phyloP scores from a whole-genome alignment of 2,888 invertebrate species.

The Hydraecia micacea region DNA sequence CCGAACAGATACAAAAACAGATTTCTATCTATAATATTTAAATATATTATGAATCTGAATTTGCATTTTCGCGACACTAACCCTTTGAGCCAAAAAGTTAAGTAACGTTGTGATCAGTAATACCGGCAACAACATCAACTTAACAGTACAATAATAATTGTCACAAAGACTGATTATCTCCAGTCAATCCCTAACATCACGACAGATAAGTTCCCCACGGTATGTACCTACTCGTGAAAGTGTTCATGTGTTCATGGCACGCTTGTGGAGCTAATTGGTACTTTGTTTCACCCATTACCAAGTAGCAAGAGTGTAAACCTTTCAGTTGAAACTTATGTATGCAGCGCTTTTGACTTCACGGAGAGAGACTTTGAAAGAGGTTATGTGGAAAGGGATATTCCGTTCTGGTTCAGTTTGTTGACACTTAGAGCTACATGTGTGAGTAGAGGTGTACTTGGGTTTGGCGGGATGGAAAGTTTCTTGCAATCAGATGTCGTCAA shows the following conservation, averaged over 20 bases:
- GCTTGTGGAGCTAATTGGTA: constrained; percentile 48
- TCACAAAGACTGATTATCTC: background rate
- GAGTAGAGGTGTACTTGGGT: background rate
- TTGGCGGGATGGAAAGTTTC: background rate
- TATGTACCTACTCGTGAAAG: constrained; percentile 12
- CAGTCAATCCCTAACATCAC: background rate
- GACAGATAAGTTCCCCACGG: background rate
- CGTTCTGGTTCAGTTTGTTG: background rate
- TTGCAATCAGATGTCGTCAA: background rate
- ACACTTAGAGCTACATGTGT: background rate
- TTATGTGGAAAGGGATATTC: background rate
- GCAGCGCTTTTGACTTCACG: constrained; percentile 23
- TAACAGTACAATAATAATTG: background rate
- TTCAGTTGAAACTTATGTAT: constrained; percentile 35
- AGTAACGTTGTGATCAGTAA: background rate
- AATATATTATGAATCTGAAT: background rate
- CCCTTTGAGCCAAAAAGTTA: background rate
- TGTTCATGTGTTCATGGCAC: constrained; percentile 30
- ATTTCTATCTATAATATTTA: background rate
- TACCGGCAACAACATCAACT: background rate
- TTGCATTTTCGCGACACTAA: background rate
- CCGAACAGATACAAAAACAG: background rate
- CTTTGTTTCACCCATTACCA: constrained; percentile 44
- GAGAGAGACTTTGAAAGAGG: constrained; percentile 11
- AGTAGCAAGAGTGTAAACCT: constrained; percentile 27